Evolutionary conservation across 2,797 vertebrate species (phyloP), one percentile per base, ranked within the genome.

Genomic region (Esox masquinongy): DNA sequence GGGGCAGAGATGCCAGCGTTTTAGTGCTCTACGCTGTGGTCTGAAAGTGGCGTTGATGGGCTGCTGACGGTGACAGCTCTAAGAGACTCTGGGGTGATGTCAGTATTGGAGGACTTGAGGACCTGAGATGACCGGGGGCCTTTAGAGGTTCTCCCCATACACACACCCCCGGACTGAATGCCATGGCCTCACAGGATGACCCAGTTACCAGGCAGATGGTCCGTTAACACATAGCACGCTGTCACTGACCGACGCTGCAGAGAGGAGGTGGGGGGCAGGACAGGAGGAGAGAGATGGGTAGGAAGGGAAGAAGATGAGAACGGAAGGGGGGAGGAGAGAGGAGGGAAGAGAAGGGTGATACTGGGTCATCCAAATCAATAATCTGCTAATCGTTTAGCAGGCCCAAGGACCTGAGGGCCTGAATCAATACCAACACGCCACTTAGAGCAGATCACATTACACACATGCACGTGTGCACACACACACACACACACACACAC

Each of bases 401-500:
- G 83, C 83, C 79, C 16, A 1, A 26, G 77, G 68, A 69, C 29
- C 64, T 15, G 34, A 79, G 47, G 80, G 43, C 73, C 79, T 14
- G 31, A 61, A 70, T 86, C 74, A 70, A 79, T 68, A 75, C 79
- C 72, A 79, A 77, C 80, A 83, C 24, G 49, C 78, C 79, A 82
- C 36, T 72, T 19, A 68, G 71, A 5, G 50, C 53, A 75, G 26
- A 64, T 70, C 73, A 74, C 43, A 73, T 31, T 39, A 29, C 70
- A 61, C 51, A 49, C 16, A 34, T 70, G 26, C n/a, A 36, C 53
- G 43, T 72, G 74, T 3, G 3, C 53, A 71, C 71, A 70, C 47
- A 16, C 74, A 53, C 56, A 70, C 43, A 73, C 22, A 49, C 34
- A 26, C 50, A 29, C 70, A 61, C 51, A 49, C 16, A 34, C 72